phyloP scores from a whole-genome alignment of 2,797 vertebrate species.

The Diplodus puntazzo region DNA sequence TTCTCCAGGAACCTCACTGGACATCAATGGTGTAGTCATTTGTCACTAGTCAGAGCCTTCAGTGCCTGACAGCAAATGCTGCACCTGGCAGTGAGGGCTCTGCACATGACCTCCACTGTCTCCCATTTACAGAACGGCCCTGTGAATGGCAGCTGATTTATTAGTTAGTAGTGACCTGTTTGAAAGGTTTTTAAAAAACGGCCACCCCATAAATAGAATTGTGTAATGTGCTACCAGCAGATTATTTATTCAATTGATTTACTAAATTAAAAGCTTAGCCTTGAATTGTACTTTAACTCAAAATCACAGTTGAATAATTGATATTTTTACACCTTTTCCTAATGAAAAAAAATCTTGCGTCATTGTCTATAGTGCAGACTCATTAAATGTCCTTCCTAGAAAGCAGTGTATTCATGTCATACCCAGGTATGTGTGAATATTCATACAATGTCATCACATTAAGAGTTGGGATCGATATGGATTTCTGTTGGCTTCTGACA shows the following conservation, averaged over 20 bases:
- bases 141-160: slow-evolving; percentile 53
- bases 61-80: slow-evolving; percentile 38
- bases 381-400: not conserved
- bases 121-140: slow-evolving; percentile 21
- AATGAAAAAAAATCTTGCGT: not conserved
- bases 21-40: slow-evolving; percentile 32
- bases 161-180: slow-evolving; percentile 50
- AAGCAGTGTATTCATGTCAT: not conserved
- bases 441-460: not conserved
- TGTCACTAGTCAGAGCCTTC: slow-evolving; percentile 36
- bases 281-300: not conserved
- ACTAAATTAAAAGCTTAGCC: not conserved
- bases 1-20: slow-evolving; percentile 14
- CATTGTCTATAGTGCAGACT: not conserved
- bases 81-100: slow-evolving; percentile 35
- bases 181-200: slow-evolving; percentile 20
- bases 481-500: too few relatives aligned
- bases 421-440: not conserved
- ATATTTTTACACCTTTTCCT: not conserved
- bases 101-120: slow-evolving; percentile 44
- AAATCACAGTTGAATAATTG: not conserved
- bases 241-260: not conserved
- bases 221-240: not conserved
- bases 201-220: slow-evolving; percentile 9
- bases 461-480: not conserved